Conservation (phyloP, 2,113 vertebrate genomes). For the Brachyhypopomus gauderio region DNA sequence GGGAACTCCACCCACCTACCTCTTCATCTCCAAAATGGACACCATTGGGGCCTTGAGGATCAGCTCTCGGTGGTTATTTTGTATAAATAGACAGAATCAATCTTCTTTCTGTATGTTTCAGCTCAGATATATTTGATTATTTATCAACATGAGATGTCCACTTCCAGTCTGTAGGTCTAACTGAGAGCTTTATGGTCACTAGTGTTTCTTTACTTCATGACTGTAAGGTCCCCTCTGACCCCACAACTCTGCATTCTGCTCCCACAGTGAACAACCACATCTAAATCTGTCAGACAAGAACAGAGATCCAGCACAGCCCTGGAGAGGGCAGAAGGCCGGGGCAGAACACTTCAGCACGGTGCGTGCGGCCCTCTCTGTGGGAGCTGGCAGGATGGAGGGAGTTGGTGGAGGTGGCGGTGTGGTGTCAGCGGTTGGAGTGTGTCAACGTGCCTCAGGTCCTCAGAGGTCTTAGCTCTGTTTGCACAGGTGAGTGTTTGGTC, state of each 20-base stretch:
- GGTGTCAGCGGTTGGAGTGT: conserved; percentile 28
- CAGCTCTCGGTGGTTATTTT: no score
- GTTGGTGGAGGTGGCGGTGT: conserved; percentile 1
- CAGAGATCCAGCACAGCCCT: background rate
- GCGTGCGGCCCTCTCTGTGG: background rate
- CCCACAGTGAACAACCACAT: background rate
- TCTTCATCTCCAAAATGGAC: no score
- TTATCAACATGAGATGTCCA: no score
- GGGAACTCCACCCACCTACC: no score
- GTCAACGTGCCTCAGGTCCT: conserved; percentile 24
- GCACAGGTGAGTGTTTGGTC: conserved; percentile 53
- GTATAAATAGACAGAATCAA: background rate
- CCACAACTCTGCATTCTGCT: background rate
- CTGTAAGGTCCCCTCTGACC: background rate
- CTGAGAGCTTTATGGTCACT: background rate
- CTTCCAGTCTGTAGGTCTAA: background rate
- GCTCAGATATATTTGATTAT: no score
- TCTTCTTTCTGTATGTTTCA: no score
- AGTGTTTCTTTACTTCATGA: background rate
- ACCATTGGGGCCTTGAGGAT: no score
- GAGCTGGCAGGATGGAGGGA: conserved; percentile 9
- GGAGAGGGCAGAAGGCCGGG: no score
- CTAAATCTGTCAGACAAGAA: background rate
- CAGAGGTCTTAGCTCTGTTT: conserved; percentile 55
- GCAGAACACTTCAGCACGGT: background rate